Base-by-base conservation (phyloP, 2,797 vertebrate species). In the Lepilemur ruficaudatus region DNA sequence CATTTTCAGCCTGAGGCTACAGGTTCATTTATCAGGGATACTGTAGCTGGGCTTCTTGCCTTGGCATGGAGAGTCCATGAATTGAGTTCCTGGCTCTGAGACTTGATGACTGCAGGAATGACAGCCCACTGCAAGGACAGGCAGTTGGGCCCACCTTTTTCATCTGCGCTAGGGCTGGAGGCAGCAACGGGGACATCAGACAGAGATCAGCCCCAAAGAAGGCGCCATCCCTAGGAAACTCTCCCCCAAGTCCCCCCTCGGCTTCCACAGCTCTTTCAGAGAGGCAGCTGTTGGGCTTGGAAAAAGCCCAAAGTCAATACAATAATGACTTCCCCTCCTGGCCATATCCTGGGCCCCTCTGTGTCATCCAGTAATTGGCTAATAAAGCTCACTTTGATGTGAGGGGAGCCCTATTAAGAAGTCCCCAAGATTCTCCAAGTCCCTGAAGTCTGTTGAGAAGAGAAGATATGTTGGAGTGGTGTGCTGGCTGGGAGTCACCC, bases 331-430 rank as follows among this genome's bases (percentile, higher is more conserved):
- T 97, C 87, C 93, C 88, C 85, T 96, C 67, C 63, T 43, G 0
- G 89, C 75, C 75, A 18, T 84, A 61, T 61, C 93, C 89, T 76
- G 83, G 90, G 70, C 93, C 91, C 70, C 89, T 91, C 94, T 32
- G 65, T 94, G 50, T 95, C 95, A 83, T 63, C 82, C 70, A 82
- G 78, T 87, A 84, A 94, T 89, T 96, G 81, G 50, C 85, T 96
- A 84, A 91, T 91, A 92, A 96, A 89, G 61, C 85, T 91, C 17
- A 91, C 93, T 98, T 95, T 89, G 95, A 96, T 97, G 94, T 89
- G 87, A 85, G 67, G 30, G 48, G 43, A 78, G 50, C 50, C 46
- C 67, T 75, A 57, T 48, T 72, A 78, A 89, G 86, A 96, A 94
- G 67, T 95, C 89, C 50, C 67, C 48, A 85, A 70, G 76, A 78